phyloP scores from a whole-genome alignment of 2,888 invertebrate species.

The Melinaea marsaeus region DNA sequence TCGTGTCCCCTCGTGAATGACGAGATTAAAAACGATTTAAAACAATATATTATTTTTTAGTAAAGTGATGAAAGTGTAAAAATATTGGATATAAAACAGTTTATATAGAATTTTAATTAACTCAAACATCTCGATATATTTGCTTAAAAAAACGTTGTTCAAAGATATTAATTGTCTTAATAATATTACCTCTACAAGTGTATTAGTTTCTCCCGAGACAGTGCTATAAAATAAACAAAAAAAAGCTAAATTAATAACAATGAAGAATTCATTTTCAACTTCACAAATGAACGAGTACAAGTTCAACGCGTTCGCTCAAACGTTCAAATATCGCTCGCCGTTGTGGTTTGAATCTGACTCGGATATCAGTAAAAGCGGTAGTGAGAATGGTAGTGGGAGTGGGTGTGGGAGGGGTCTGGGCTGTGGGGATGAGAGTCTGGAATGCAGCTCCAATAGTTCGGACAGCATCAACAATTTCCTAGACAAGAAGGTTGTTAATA shows the following conservation, averaged over 20 bases:
- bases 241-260: constrained; percentile 11
- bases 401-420: constrained; percentile 39
- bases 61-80: no score
- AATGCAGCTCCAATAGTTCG: constrained; percentile 52
- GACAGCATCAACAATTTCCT: constrained; percentile 71
- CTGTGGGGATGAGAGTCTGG: constrained; percentile 61
- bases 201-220: not conserved
- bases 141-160: no score
- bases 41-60: no score
- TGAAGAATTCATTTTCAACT: constrained; percentile 31
- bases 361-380: constrained; percentile 49
- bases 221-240: no score
- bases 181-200: not conserved
- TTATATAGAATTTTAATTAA: not conserved
- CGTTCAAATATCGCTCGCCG: constrained; percentile 71
- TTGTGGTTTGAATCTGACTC: constrained; percentile 74
- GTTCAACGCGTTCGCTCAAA: constrained; percentile 63
- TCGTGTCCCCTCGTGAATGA: not conserved
- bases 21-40: no score
- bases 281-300: constrained; percentile 42
- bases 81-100: no score
- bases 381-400: constrained; percentile 25
- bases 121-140: no score
- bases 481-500: constrained; percentile 38
- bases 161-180: no score